Conservation (phyloP, 1,140 invertebrate species). For the Philopotamus ludificatus region DNA sequence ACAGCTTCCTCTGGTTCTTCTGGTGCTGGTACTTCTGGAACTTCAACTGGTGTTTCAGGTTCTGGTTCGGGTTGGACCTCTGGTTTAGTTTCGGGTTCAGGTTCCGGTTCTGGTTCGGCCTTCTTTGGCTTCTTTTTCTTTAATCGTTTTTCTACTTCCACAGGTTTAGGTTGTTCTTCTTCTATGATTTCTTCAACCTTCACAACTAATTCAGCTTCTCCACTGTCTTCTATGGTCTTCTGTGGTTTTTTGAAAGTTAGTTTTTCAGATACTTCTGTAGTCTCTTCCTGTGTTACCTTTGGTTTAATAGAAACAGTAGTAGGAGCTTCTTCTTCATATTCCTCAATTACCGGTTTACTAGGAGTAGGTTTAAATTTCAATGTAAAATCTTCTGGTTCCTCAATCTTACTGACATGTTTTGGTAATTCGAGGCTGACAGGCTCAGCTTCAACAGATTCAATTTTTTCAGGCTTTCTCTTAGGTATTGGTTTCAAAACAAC, state of each 20-base stretch:
- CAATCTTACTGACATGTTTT: constrained; percentile 43
- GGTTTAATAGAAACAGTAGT: constrained; percentile 45
- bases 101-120: constrained; percentile 11
- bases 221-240: constrained; percentile 36
- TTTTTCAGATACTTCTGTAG: constrained; percentile 8
- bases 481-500: constrained; percentile 31
- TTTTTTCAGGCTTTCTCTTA: constrained; percentile 9
- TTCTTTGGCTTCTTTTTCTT: constrained; percentile 39
- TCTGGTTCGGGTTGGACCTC: constrained; percentile 46
- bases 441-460: constrained; percentile 1
- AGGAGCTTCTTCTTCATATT: constrained; percentile 45
- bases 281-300: constrained; percentile 37
- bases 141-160: constrained; percentile 11
- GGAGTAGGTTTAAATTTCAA: constrained; percentile 46
- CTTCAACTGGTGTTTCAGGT: constrained; percentile 44
- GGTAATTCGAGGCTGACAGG: not conserved
- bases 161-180: constrained; percentile 42
- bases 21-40: constrained; percentile 43
- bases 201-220: constrained; percentile 26
- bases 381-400: constrained; percentile 44
- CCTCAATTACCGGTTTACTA: constrained; percentile 38
- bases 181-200: constrained; percentile 23
- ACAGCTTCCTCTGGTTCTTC: constrained; percentile 50
- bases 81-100: constrained; percentile 32
- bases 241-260: not conserved